Evolutionary conservation across 2,113 vertebrate species (phyloP).

Genomic region (Pseudorectes ferrugineus): DNA sequence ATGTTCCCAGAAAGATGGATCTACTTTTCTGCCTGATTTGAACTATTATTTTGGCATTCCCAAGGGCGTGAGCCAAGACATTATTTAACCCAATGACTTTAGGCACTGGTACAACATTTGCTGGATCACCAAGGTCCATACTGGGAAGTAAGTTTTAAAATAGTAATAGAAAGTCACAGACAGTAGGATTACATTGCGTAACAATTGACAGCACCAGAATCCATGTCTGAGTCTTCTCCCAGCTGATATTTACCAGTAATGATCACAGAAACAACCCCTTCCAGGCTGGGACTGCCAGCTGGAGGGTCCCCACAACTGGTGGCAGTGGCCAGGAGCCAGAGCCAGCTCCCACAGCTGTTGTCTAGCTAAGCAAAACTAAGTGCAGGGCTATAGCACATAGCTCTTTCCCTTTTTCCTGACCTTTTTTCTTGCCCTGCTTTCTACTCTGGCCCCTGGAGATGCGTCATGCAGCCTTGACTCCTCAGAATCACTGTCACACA

Average conservation of each 20-base stretch:
- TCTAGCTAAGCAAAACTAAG: neutral
- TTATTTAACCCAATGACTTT: constrained; percentile 18
- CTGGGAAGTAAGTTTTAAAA: constrained; percentile 48
- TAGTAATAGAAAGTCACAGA: constrained; percentile 25
- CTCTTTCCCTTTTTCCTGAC: neutral
- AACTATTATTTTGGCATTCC: constrained; percentile 19
- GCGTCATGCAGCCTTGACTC: neutral
- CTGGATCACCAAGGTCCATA: constrained; percentile 9
- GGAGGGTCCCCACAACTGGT: neutral
- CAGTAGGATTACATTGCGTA: neutral
- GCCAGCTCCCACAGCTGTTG: neutral
- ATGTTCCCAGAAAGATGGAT: neutral
- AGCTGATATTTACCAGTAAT: neutral
- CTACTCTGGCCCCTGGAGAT: neutral
- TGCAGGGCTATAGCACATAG: neutral
- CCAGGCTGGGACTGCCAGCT: neutral
- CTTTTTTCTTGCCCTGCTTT: neutral
- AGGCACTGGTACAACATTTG: constrained; percentile 13
- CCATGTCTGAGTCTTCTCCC: neutral
- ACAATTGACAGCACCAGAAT: constrained; percentile 2
- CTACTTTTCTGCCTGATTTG: constrained; percentile 32
- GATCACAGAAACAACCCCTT: neutral
- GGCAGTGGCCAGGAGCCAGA: neutral
- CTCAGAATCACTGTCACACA: neutral
- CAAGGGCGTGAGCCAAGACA: neutral